Evolutionary conservation across 2,113 vertebrate species (phyloP), one percentile per base, ranked within the genome.

Genomic region (Xenopus borealis): DNA sequence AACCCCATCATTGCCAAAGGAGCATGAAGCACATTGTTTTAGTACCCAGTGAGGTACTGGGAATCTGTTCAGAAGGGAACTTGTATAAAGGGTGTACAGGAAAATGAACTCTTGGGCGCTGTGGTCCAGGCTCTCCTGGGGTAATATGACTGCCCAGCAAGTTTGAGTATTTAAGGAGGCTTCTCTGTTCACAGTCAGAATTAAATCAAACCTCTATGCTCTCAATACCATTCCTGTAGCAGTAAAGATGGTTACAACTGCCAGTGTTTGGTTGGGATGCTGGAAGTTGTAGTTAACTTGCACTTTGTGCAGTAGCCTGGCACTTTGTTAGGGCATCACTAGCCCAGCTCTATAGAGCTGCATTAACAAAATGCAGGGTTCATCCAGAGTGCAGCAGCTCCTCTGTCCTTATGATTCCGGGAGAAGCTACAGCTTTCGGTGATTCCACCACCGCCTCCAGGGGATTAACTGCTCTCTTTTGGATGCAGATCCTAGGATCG

Each of bases 381-480:
- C 58, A 69, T 46, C 73, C 67, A 50, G 58, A 62, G 57, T 62
- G 44, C 73, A 75, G 73, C 20, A 33, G 18, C 3, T 27, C 57
- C 65, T 52, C 5, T 62, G 58, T 63, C 66, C 57, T 62, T 18
- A 62, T 18, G 65, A 68, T 67, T 18, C 19, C 58, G 55, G 63
- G 64, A 57, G 40, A 59, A 59, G 65, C 47, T 75, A 46, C 59
- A 57, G 19, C 13, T 12, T 63, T 57, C 46, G 30, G 66, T 27
- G 66, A 64, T 64, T 40, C 66, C 33, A 40, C 33, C 30, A 14
- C 45, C 67, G n/a, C 33, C 30, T 70, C 58, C 18, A 8, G 66
- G 45, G 66, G 46, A 62, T 57, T 70, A 63, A 58, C 27, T 75
- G 45, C 27, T 62, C 57, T 75, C 65, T 12, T 52, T 61, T 69